Conservation (phyloP, 2,113 vertebrate species). For the Psittacus erithacus region DNA sequence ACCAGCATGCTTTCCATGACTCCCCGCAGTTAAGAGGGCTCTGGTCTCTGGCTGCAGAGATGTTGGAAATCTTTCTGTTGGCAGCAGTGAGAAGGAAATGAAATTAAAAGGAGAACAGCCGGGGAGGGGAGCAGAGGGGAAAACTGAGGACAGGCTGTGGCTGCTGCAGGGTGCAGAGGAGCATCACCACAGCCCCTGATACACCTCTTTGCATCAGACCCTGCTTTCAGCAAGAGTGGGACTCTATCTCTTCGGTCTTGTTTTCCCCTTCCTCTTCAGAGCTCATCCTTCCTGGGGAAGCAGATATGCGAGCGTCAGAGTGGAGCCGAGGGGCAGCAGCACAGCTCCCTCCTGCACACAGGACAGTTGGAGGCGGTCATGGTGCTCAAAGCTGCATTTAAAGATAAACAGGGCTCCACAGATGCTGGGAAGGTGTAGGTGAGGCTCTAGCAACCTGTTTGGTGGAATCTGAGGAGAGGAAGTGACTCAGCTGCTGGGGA, state of each 20-base stretch:
- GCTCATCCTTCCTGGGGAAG: neutral
- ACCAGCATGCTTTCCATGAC: neutral
- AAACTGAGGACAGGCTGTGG: neutral
- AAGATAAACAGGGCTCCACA: neutral
- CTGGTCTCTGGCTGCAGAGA: neutral
- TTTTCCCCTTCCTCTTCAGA: neutral
- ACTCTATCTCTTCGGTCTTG: rapidly evolving
- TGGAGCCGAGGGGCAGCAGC: neutral
- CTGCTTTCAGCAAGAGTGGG: rapidly evolving
- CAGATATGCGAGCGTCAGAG: neutral
- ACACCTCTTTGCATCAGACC: rapidly evolving
- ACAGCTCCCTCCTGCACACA: neutral
- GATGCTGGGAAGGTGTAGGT: neutral
- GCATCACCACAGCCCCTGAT: neutral
- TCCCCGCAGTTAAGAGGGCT: neutral
- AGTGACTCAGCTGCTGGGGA: neutral
- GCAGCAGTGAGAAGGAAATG: neutral
- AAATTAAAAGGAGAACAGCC: neutral
- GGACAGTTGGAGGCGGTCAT: neutral
- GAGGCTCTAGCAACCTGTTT: neutral
- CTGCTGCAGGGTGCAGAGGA: neutral
- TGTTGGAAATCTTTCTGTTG: neutral
- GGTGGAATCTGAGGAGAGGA: neutral
- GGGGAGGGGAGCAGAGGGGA: neutral
- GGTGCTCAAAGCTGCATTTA: neutral